These are phyloP conservation scores for Serilophus lunatus DNA, from an alignment of 2,113 vertebrate genomes.

Conservation along the genomic window DNA sequence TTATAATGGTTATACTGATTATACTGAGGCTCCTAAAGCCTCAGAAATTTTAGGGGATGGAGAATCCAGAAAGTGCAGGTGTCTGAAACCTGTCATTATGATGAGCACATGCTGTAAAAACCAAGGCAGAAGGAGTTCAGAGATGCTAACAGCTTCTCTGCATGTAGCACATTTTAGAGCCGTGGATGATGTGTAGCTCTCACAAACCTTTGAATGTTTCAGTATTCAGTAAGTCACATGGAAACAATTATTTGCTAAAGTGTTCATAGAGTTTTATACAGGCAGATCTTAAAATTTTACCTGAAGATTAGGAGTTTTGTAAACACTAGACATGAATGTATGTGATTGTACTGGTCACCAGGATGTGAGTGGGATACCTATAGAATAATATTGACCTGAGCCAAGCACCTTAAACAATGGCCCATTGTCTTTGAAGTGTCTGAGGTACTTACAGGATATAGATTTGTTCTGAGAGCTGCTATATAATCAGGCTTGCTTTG, in stretches of 20 bases:
- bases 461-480: neutral
- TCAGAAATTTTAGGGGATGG: neutral
- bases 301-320: neutral
- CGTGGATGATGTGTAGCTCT: neutral
- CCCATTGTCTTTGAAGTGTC: neutral
- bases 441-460: neutral
- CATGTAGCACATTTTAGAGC: neutral
- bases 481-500: neutral
- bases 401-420: neutral
- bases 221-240: neutral
- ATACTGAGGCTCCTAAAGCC: neutral
- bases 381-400: neutral
- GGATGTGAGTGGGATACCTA: neutral
- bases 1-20: neutral
- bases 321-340: neutral
- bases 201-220: neutral
- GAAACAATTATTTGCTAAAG: neutral
- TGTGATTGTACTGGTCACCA: neutral
- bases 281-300: neutral
- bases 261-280: neutral
- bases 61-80: neutral
- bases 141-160: neutral
- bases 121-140: neutral
- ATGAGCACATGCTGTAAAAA: neutral
- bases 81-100: neutral